A percentile compares a stretch with the other conserved stretches of the same genome.
Conservation (phyloP, 2,888 invertebrate genomes). For the Micropterix aruncella region DNA sequence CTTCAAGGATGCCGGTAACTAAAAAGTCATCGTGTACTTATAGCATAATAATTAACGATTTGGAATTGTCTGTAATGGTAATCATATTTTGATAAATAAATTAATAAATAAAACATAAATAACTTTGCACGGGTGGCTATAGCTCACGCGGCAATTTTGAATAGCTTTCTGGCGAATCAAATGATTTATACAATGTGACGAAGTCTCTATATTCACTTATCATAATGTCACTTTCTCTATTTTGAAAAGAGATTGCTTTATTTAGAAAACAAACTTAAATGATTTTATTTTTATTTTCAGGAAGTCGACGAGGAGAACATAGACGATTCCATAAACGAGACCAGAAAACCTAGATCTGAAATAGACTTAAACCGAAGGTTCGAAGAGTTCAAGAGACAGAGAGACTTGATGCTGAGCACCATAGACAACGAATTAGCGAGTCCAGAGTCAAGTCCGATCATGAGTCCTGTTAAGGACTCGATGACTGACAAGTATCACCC, state of each 20-base stretch:
- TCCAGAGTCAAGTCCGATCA: slow-evolving; percentile 8
- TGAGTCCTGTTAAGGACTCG: slow-evolving; percentile 10
- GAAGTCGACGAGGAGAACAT: slow-evolving; percentile 56
- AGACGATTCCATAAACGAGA: slow-evolving; percentile 22
- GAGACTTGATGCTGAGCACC: slow-evolving; percentile 19
- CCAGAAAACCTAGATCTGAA: slow-evolving; percentile 33
- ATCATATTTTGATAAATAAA: too few species aligned
- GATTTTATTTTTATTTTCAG: slow-evolving; percentile 23
- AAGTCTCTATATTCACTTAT: slow-evolving; percentile 1
- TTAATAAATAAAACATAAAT: too few species aligned
- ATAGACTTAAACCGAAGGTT: slow-evolving; percentile 37
- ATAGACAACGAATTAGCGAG: slow-evolving; percentile 11
- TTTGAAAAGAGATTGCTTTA: background rate
- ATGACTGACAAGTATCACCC: slow-evolving; percentile 7
- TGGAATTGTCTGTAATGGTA: too few species aligned
- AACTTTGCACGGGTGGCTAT: too few species aligned
- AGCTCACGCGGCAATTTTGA: too few species aligned
- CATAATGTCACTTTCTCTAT: background rate
- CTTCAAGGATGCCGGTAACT: too few species aligned
- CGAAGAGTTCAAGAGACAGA: slow-evolving; percentile 38
- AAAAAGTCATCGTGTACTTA: too few species aligned
- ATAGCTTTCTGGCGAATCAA: too few species aligned
- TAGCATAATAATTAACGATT: too few species aligned
- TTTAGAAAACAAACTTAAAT: background rate
- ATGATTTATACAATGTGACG: too few species aligned